phyloP scores from a whole-genome alignment of 2,888 invertebrate genomes.

The Thalpophila matura region DNA sequence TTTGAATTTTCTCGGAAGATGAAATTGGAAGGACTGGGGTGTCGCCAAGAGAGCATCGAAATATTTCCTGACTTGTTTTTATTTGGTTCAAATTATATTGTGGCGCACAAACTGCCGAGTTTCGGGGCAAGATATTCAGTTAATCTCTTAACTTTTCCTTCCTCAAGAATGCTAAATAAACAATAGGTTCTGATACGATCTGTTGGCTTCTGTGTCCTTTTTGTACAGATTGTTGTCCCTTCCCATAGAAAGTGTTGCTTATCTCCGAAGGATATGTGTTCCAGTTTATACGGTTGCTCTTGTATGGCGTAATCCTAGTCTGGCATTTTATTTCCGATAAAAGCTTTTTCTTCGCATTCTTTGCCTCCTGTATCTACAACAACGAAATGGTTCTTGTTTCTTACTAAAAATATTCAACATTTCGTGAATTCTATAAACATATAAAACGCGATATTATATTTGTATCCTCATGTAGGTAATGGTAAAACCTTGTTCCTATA shows the following conservation, averaged over 20 bases:
- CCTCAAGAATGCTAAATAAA: slow-evolving; percentile 23
- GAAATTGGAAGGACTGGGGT: slow-evolving; percentile 34
- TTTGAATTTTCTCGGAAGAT: slow-evolving; percentile 34
- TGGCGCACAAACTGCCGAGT: not conserved
- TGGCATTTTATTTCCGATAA: slow-evolving; percentile 49
- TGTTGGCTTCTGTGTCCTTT: slow-evolving; percentile 27
- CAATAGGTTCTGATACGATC: slow-evolving; percentile 42
- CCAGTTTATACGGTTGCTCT: slow-evolving; percentile 35
- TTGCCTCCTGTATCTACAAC: slow-evolving; percentile 24
- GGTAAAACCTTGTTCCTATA: too few relatives aligned
- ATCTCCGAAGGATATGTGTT: slow-evolving; percentile 37
- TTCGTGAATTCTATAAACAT: too few relatives aligned
- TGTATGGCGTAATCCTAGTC: slow-evolving; percentile 35
- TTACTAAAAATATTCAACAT: slow-evolving; percentile 16
- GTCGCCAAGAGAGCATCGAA: slow-evolving; percentile 17
- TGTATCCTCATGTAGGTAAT: too few relatives aligned
- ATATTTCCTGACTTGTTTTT: slow-evolving; percentile 20
- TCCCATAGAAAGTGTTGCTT: slow-evolving; percentile 41
- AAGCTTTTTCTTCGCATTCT: slow-evolving; percentile 32
- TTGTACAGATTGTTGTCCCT: slow-evolving; percentile 27
- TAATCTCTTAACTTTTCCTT: slow-evolving; percentile 38
- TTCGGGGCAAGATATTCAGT: slow-evolving; percentile 28
- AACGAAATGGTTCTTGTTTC: not conserved
- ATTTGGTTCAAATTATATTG: slow-evolving; percentile 38
- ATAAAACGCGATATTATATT: too few relatives aligned